A percentile compares a stretch with the other conserved stretches of the same genome.
phyloP scores from a whole-genome alignment of 1,140 invertebrate genomes.

The Drosophila arawakana region DNA sequence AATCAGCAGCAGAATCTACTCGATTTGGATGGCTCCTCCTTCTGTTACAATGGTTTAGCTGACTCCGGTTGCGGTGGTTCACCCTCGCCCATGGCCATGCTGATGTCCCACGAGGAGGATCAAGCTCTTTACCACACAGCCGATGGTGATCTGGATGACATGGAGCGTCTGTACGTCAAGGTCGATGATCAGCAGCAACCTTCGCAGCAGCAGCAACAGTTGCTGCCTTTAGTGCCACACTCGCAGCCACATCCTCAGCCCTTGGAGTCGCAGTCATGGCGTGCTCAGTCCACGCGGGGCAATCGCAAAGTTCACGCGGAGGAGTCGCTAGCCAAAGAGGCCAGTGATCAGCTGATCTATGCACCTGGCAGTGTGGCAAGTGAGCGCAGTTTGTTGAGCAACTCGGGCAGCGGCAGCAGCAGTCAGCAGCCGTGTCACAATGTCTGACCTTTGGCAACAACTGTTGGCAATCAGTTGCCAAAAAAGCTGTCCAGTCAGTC shows the following conservation, averaged over 20 bases:
- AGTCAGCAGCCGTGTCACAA: slow-evolving; percentile 68
- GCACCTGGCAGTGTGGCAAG: slow-evolving; percentile 82
- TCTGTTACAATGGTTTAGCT: slow-evolving; percentile 80
- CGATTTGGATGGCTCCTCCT: slow-evolving; percentile 73
- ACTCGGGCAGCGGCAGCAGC: slow-evolving; percentile 76
- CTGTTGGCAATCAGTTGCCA: slow-evolving; percentile 3
- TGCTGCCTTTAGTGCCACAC: slow-evolving; percentile 43
- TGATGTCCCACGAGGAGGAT: slow-evolving; percentile 81
- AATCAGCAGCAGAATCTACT: slow-evolving; percentile 70
- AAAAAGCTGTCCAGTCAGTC: not conserved
- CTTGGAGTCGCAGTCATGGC: slow-evolving; percentile 68
- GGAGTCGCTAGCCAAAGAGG: slow-evolving; percentile 60
- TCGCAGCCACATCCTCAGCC: slow-evolving; percentile 43
- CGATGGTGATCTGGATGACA: slow-evolving; percentile 77
- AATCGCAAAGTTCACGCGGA: slow-evolving; percentile 47
- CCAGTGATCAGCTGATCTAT: slow-evolving; percentile 74
- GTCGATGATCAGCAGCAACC: slow-evolving; percentile 74
- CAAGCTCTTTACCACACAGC: slow-evolving; percentile 80
- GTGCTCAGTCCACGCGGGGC: slow-evolving; percentile 57
- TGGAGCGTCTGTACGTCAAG: slow-evolving; percentile 79
- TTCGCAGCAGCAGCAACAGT: slow-evolving; percentile 62
- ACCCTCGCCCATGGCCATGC: slow-evolving; percentile 80
- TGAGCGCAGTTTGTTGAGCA: slow-evolving; percentile 76
- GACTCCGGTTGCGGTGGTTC: slow-evolving; percentile 80
- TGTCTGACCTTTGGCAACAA: slow-evolving; percentile 67